These are phyloP conservation scores for Gonatopus flavifemur DNA, from an alignment of 1,140 invertebrate genomes.

Conservation along the genomic window DNA sequence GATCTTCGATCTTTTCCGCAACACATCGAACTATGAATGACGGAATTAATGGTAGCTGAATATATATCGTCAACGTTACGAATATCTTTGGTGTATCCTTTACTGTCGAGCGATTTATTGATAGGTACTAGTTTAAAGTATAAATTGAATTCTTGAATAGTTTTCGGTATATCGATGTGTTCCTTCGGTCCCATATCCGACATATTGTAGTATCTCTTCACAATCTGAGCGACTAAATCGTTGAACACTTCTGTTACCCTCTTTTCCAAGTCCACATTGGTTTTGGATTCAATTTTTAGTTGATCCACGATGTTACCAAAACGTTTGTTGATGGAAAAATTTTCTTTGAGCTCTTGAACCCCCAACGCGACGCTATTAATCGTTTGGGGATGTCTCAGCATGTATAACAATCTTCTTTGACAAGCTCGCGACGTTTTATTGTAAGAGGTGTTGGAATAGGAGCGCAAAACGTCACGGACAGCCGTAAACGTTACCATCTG, in stretches of 20 bases:
- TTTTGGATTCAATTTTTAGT: slow-evolving; percentile 37
- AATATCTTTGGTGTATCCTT: slow-evolving; percentile 42
- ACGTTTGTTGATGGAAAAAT: slow-evolving; percentile 54
- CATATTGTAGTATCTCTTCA: slow-evolving; percentile 50
- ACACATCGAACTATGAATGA: slow-evolving; percentile 67
- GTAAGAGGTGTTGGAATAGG: slow-evolving; percentile 54
- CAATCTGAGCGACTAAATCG: slow-evolving; percentile 47
- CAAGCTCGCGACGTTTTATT: slow-evolving; percentile 75
- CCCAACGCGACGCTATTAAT: slow-evolving; percentile 62
- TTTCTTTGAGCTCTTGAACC: slow-evolving; percentile 65
- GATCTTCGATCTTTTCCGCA: slow-evolving; percentile 63
- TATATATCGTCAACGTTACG: slow-evolving; percentile 43
- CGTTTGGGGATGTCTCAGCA: slow-evolving; percentile 64
- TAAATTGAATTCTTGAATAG: slow-evolving; percentile 56
- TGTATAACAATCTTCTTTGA: slow-evolving; percentile 65
- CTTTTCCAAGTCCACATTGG: slow-evolving; percentile 36
- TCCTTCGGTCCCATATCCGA: slow-evolving; percentile 44
- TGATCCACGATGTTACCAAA: slow-evolving; percentile 42
- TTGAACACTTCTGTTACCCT: slow-evolving; percentile 44
- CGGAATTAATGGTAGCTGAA: slow-evolving; percentile 54
- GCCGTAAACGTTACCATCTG: slow-evolving; percentile 55
- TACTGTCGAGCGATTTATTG: slow-evolving; percentile 27
- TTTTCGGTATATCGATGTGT: slow-evolving; percentile 43
- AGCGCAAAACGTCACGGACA: slow-evolving; percentile 67
- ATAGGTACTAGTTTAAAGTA: slow-evolving; percentile 42